Evolutionary conservation across 2,888 invertebrate species (phyloP).

Genomic region (Sinopyrophorus schimmeli): DNA sequence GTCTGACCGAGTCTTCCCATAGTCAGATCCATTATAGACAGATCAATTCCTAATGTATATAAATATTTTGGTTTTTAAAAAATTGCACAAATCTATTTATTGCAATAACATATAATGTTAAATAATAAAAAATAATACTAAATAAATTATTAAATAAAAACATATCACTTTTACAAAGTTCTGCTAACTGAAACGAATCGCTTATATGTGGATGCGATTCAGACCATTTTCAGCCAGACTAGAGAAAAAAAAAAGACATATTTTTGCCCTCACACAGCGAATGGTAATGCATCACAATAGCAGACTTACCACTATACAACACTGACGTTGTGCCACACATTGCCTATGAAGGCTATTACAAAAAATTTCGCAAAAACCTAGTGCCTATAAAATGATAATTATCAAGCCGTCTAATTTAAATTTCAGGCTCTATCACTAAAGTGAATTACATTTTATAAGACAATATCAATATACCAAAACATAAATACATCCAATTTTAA

Average conservation of each 20-base stretch:
- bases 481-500: slow-evolving; percentile 25
- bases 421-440: slow-evolving; percentile 25
- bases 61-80: slow-evolving; percentile 41
- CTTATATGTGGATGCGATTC: slow-evolving; percentile 39
- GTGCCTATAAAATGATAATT: slow-evolving; percentile 19
- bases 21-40: slow-evolving; percentile 39
- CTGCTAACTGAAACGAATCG: slow-evolving; percentile 40
- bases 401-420: slow-evolving; percentile 16
- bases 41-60: slow-evolving; percentile 45
- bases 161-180: slow-evolving; percentile 43
- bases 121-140: slow-evolving; percentile 41
- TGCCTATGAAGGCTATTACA: slow-evolving; percentile 31
- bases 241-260: slow-evolving; percentile 51
- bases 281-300: slow-evolving; percentile 40
- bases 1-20: slow-evolving; percentile 37
- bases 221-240: slow-evolving; percentile 47
- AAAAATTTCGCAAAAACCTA: slow-evolving; percentile 24
- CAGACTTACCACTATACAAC: slow-evolving; percentile 41
- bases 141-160: slow-evolving; percentile 43
- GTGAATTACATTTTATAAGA: slow-evolving; percentile 23
- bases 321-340: slow-evolving; percentile 38
- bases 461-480: slow-evolving; percentile 36
- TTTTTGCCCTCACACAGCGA: slow-evolving; percentile 43
- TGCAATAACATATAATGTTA: slow-evolving; percentile 41
- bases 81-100: slow-evolving; percentile 44